Evolutionary conservation across 2,888 invertebrate species (phyloP).

Genomic region (Nowickia ferox): DNA sequence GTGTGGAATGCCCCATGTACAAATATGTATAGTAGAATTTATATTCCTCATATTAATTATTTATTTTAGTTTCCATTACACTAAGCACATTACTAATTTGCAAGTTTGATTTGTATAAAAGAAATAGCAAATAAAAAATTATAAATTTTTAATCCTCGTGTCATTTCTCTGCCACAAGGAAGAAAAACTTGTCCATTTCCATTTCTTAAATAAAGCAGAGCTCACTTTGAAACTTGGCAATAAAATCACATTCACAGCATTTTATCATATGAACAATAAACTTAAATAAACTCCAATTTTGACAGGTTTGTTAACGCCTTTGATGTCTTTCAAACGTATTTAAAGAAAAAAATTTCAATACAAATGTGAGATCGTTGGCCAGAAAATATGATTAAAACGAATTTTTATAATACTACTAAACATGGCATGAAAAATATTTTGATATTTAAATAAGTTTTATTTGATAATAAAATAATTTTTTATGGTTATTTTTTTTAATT

Average conservation of each 20-base stretch:
- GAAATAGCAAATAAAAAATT: too few relatives aligned
- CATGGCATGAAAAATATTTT: neutral
- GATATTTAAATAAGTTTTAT: neutral
- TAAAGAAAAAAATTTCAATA: constrained; percentile 7
- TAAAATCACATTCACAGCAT: constrained; percentile 22
- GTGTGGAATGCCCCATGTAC: too few relatives aligned
- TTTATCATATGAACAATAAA: constrained; percentile 64
- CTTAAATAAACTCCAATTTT: constrained; percentile 69
- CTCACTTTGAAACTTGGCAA: neutral
- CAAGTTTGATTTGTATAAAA: too few relatives aligned
- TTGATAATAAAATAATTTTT: neutral
- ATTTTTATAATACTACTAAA: neutral
- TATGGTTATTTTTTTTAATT: neutral
- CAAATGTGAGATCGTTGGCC: neutral
- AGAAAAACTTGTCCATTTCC: too few relatives aligned
- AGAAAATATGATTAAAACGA: neutral
- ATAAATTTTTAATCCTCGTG: too few relatives aligned
- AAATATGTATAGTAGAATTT: too few relatives aligned
- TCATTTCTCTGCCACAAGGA: too few relatives aligned
- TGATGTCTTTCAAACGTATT: constrained; percentile 10
- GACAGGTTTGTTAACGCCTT: constrained; percentile 66
- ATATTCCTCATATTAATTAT: too few relatives aligned
- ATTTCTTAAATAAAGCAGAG: too few relatives aligned
- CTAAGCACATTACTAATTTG: too few relatives aligned
- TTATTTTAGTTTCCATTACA: too few relatives aligned